phyloP scores from a whole-genome alignment of 1,140 invertebrate species.

The Drosophila albomicans region DNA sequence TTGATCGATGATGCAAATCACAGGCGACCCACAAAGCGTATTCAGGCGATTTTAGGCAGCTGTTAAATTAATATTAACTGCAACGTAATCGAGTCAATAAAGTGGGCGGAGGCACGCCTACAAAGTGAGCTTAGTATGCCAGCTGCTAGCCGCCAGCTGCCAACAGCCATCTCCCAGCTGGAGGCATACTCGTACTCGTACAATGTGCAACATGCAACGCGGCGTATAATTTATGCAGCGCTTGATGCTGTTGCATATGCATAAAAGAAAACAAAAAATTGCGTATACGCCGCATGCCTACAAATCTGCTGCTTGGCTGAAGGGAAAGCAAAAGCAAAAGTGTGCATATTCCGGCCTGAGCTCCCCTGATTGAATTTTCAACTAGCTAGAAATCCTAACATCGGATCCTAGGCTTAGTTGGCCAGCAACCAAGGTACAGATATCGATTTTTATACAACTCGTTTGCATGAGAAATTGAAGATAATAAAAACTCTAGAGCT shows the following conservation, averaged over 20 bases:
- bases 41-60: slow-evolving; percentile 33
- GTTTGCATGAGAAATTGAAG: not conserved
- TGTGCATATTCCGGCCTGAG: not conserved
- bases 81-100: slow-evolving; percentile 47
- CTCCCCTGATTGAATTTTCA: slow-evolving; percentile 21
- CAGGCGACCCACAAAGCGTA: slow-evolving; percentile 35
- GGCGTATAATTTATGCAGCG: slow-evolving; percentile 73
- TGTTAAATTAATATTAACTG: slow-evolving; percentile 72
- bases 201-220: slow-evolving; percentile 43
- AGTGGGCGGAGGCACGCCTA: slow-evolving; percentile 30
- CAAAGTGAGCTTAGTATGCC: slow-evolving; percentile 23
- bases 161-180: not conserved
- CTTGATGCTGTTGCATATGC: slow-evolving; percentile 77
- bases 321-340: not conserved
- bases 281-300: slow-evolving; percentile 48
- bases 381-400: not conserved
- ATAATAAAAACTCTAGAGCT: not conserved
- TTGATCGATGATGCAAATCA: slow-evolving; percentile 47
- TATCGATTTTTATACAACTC: not conserved
- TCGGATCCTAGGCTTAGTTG: not conserved
- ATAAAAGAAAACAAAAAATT: slow-evolving; percentile 46
- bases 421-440: not conserved
- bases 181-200: too few relatives aligned
- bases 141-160: slow-evolving; percentile 11
- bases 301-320: slow-evolving; percentile 14